A percentile compares a stretch with the other conserved stretches of the same genome.
phyloP scores from a whole-genome alignment of 2,888 invertebrate genomes.

The Drosophila meridionalis region DNA sequence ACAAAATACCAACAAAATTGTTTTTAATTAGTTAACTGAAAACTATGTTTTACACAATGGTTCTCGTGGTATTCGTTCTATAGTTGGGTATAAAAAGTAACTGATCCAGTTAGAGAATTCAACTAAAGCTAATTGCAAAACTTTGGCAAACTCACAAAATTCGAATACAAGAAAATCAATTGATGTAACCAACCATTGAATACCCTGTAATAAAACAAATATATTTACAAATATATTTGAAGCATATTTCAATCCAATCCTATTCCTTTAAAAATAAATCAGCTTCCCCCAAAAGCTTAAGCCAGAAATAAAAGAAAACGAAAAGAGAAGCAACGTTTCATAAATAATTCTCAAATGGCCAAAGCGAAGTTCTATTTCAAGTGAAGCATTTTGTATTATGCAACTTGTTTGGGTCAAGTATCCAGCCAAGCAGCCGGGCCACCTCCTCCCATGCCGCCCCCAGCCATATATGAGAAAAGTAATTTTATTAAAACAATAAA shows the following conservation, averaged over 20 bases:
- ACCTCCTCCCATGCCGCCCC: background rate
- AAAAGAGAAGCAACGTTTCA: slow-evolving; percentile 21
- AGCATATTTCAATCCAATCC: background rate
- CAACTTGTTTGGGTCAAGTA: slow-evolving; percentile 28
- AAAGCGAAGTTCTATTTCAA: slow-evolving; percentile 39
- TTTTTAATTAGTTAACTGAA: background rate
- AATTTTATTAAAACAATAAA: slow-evolving; percentile 62
- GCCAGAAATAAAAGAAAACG: background rate
- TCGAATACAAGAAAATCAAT: background rate
- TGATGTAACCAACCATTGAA: background rate
- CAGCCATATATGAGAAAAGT: slow-evolving; percentile 25
- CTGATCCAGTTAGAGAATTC: background rate
- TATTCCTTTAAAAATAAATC: background rate
- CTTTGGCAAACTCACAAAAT: background rate
- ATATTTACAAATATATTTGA: background rate
- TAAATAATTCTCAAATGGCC: slow-evolving; percentile 30
- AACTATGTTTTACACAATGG: background rate
- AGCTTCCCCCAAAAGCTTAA: background rate
- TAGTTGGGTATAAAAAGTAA: background rate
- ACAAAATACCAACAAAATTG: background rate
- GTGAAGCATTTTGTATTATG: slow-evolving; percentile 17
- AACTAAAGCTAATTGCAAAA: background rate
- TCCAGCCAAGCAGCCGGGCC: background rate
- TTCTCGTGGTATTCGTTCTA: background rate
- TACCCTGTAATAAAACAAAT: background rate